phyloP scores from a whole-genome alignment of 1,140 invertebrate species.

The Drosophila ananassae region DNA sequence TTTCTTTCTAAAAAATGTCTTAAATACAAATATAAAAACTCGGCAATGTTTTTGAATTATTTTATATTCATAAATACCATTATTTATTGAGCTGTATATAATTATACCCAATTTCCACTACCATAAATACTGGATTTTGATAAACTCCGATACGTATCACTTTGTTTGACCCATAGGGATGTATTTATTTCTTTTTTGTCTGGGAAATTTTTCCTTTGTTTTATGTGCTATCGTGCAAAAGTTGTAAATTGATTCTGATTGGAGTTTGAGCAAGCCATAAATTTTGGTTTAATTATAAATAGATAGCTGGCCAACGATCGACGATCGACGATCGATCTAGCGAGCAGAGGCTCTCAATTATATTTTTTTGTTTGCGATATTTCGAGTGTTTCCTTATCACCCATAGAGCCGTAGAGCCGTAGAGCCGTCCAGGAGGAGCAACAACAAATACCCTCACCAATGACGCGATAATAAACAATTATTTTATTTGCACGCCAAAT shows the following conservation, averaged over 20 bases:
- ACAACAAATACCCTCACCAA: conserved; percentile 22
- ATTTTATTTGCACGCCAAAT: conserved; percentile 60
- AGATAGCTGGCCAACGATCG: conserved; percentile 38
- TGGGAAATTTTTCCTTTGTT: conserved; percentile 23
- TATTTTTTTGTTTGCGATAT: conserved; percentile 43
- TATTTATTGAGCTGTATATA: too few relatives aligned
- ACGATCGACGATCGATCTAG: conserved; percentile 4
- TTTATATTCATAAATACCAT: too few relatives aligned
- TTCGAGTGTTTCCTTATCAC: conserved; percentile 59
- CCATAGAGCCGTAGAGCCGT: conserved; percentile 35
- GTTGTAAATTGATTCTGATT: conserved; percentile 39
- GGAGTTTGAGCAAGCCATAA: conserved; percentile 45
- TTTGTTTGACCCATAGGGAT: not conserved
- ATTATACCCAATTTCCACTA: too few relatives aligned
- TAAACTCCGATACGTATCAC: not conserved
- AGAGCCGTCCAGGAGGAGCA: conserved; percentile 20
- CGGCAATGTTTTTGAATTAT: too few relatives aligned
- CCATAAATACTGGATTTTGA: not conserved
- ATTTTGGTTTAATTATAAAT: conserved; percentile 53
- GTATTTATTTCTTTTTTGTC: not conserved
- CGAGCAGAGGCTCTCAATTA: conserved; percentile 1
- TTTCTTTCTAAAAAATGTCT: too few relatives aligned
- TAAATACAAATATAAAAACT: too few relatives aligned
- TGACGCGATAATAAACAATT: conserved; percentile 68
- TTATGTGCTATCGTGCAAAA: conserved; percentile 15